These are phyloP conservation scores for Heliconius congener DNA, from an alignment of 1,140 invertebrate species.

Conservation along the genomic window DNA sequence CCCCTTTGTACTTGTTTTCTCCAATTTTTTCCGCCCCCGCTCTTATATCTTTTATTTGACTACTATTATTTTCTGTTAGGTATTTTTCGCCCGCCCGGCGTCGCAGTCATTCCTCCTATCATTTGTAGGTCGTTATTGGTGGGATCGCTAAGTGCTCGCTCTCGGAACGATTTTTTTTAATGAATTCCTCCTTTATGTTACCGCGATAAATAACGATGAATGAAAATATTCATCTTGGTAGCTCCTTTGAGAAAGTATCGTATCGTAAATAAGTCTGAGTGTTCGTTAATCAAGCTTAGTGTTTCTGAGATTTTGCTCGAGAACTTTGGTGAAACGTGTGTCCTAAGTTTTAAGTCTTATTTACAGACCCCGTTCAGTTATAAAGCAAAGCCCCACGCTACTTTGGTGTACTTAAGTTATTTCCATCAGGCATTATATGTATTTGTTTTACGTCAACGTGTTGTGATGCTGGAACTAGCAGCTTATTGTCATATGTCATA, in stretches of 20 bases:
- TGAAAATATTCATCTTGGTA: slow-evolving; percentile 44
- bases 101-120: slow-evolving; percentile 67
- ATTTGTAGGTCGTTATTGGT: slow-evolving; percentile 76
- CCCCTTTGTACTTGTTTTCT: slow-evolving; percentile 80
- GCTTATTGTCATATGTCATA: background rate
- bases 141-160: slow-evolving; percentile 65
- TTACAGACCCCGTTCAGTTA: slow-evolving; percentile 28
- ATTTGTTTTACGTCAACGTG: slow-evolving; percentile 8
- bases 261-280: slow-evolving; percentile 30
- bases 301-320: slow-evolving; percentile 29
- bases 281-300: slow-evolving; percentile 42
- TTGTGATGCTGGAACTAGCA: background rate
- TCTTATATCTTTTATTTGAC: slow-evolving; percentile 74
- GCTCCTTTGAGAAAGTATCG: slow-evolving; percentile 19
- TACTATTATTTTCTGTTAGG: slow-evolving; percentile 77
- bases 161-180: slow-evolving; percentile 68
- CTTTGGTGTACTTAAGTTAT: slow-evolving; percentile 26
- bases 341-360: slow-evolving; percentile 34
- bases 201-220: slow-evolving; percentile 66
- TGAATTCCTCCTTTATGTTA: slow-evolving; percentile 72
- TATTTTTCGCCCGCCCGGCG: slow-evolving; percentile 63
- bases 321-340: slow-evolving; percentile 33
- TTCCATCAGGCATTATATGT: slow-evolving; percentile 16
- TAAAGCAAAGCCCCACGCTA: slow-evolving; percentile 19
- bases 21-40: slow-evolving; percentile 71